Conservation (phyloP, 2,113 vertebrate genomes). For the Ceratotherium simum region DNA sequence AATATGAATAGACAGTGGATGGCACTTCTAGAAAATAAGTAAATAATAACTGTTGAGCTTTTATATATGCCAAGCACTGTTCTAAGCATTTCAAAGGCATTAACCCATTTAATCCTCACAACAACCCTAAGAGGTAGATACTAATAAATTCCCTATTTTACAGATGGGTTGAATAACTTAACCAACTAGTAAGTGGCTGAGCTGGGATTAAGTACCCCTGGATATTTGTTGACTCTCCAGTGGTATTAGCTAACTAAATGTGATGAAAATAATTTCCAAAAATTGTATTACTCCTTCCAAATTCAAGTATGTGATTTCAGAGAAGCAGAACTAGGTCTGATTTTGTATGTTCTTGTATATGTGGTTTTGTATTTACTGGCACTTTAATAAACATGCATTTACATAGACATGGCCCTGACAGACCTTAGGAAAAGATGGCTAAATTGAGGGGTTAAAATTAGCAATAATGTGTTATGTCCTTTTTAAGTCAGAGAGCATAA, state of each 20-base stretch:
- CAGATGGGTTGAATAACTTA: neutral
- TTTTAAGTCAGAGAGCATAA: slow-evolving; percentile 48
- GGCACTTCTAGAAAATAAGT: slow-evolving; percentile 1
- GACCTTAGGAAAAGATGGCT: neutral
- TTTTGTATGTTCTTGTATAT: neutral
- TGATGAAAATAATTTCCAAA: slow-evolving; percentile 46
- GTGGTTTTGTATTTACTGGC: neutral
- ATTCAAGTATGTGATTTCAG: slow-evolving; percentile 57
- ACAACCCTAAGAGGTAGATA: neutral
- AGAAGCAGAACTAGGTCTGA: neutral
- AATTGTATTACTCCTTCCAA: slow-evolving; percentile 40
- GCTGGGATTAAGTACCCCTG: neutral
- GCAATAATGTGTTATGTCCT: neutral
- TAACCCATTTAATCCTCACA: slow-evolving; percentile 30
- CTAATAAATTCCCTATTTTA: slow-evolving; percentile 27
- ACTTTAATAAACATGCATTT: neutral
- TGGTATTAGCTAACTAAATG: neutral
- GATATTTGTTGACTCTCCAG: neutral
- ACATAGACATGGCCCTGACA: neutral
- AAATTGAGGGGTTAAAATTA: neutral
- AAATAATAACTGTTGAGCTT: slow-evolving; percentile 9
- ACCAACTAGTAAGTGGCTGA: slow-evolving; percentile 44
- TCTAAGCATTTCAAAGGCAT: slow-evolving; percentile 15
- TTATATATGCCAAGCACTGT: neutral
- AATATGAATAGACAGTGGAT: neutral